Base-by-base conservation (phyloP, 2,888 invertebrate species). In the Heliconius ethilla region DNA sequence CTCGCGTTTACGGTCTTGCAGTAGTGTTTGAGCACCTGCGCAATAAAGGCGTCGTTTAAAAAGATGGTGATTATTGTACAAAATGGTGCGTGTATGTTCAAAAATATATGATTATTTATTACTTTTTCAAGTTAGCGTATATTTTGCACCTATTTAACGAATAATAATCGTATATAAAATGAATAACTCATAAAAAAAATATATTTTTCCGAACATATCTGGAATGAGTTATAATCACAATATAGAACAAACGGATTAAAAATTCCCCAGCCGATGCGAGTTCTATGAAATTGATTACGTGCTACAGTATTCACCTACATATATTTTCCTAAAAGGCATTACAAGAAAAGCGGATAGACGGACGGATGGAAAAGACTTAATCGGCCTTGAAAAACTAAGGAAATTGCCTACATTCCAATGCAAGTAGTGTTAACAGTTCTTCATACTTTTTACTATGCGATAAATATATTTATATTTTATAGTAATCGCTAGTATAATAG, bases 351-450 rank as follows among this genome's bases (percentile, higher is more conserved):
- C 75, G 78, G 78, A 78, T 70, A 70, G 29, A 62, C 33, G 33
- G 37, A 70, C 75, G 65, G 70, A 77, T 75, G 75, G 74, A 66
- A 51, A 70, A 40, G 27, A 65, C 27, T 75, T 78, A 67, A 66
- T 55, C 76, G 80, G 63, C 78, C 78, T 80, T 78, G 78, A 77
- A 80, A 81, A 79, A 80, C 69, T 62, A 78, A 75, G 76, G 78
- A 80, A 77, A 80, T 78, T 67, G 72, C 80, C 75, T 70, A 69
- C 65, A 72, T 72, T 37, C 72, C 72, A 59, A 45, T 72, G 18
- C 59, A 72, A 37, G n/a, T 25, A 33, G 37, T 33, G 59, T 25
- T 59, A 59, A 59, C 59, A 59, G 59, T 59, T 72, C 33, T 72
- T 59, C n/a, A 55, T 3, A 55, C 33, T n/a, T 72, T 72, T 72